Evolutionary conservation across 2,888 invertebrate species (phyloP).

Genomic region (Uropetala carovei): DNA sequence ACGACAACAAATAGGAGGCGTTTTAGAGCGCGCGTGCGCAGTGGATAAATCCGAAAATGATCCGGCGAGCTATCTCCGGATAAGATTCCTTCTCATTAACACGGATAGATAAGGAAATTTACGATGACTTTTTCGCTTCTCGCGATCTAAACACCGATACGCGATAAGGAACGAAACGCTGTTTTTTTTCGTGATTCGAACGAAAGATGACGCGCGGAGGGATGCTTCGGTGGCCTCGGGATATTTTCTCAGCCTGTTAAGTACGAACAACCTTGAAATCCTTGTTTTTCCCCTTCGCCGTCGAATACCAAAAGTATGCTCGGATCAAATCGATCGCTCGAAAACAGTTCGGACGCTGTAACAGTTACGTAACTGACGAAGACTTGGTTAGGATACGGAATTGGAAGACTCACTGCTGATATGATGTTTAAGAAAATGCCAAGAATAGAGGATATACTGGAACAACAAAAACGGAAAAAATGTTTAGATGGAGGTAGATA

Average conservation of each 20-base stretch:
- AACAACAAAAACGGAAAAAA: too few relatives aligned
- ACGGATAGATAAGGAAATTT: background rate
- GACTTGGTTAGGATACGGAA: background rate
- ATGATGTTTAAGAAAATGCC: too few relatives aligned
- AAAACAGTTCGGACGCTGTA: background rate
- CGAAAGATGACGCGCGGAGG: background rate
- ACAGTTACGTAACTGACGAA: background rate
- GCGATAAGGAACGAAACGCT: background rate
- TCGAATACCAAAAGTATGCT: background rate
- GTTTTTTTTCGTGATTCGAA: background rate
- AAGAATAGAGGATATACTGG: too few relatives aligned
- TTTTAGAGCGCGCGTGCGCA: background rate
- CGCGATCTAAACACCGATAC: background rate
- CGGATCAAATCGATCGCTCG: background rate
- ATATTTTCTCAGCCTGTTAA: background rate
- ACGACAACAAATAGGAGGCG: background rate
- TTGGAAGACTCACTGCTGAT: background rate
- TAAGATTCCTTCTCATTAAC: background rate
- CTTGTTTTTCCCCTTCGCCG: background rate
- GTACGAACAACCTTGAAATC: background rate
- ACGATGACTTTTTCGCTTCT: too few relatives aligned
- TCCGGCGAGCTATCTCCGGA: background rate
- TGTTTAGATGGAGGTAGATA: too few relatives aligned
- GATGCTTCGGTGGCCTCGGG: background rate
- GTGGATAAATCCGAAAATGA: background rate